These are phyloP conservation scores for Pantala flavescens DNA, from an alignment of 1,140 invertebrate species.

Conservation along the genomic window DNA sequence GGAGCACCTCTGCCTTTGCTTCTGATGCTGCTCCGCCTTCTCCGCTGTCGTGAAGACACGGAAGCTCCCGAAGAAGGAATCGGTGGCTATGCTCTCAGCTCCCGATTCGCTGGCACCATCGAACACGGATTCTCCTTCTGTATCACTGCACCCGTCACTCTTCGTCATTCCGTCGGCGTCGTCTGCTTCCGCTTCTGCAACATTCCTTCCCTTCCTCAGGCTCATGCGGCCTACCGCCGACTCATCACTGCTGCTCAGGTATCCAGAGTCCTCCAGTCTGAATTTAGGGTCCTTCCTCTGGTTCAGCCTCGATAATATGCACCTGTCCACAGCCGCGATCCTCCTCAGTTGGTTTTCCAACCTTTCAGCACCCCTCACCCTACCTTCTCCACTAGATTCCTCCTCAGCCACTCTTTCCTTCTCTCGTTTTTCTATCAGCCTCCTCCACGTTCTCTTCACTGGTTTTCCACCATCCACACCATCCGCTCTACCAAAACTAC, in stretches of 20 bases:
- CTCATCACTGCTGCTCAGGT: constrained; percentile 64
- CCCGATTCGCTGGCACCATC: constrained; percentile 72
- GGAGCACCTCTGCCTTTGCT: neutral
- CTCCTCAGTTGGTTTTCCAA: neutral
- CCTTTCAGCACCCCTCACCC: neutral
- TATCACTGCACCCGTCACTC: constrained; percentile 45
- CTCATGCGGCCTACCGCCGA: constrained; percentile 34
- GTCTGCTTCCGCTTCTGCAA: constrained; percentile 40
- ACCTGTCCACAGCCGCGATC: neutral
- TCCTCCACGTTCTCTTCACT: constrained; percentile 36
- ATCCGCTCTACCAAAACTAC: neutral
- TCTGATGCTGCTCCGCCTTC: neutral
- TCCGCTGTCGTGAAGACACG: neutral
- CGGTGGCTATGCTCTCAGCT: constrained; percentile 70
- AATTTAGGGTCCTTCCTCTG: neutral
- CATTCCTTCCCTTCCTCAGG: constrained; percentile 33
- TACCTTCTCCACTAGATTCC: neutral
- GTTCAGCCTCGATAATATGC: neutral
- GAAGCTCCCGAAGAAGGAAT: constrained; percentile 51
- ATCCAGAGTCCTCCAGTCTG: constrained; percentile 53
- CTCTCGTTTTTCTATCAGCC: constrained; percentile 27
- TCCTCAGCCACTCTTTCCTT: neutral
- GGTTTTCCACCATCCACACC: constrained; percentile 24
- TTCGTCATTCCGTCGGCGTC: constrained; percentile 32
- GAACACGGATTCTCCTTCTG: constrained; percentile 44